Evolutionary conservation across 2,113 vertebrate species (phyloP).

Genomic region (Antechinus flavipes): DNA sequence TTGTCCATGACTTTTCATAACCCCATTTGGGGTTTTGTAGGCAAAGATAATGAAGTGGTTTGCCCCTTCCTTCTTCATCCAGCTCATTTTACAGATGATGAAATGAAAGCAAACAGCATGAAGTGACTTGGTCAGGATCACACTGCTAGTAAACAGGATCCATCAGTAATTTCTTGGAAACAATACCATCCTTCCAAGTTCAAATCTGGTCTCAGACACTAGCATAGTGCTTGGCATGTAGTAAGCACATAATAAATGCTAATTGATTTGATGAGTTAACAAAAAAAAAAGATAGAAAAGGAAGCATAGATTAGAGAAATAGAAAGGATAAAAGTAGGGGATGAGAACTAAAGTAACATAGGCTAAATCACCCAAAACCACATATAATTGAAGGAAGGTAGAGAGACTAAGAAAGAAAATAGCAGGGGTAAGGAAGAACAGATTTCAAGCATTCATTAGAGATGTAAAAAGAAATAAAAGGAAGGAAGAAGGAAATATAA

Average conservation of each 20-base stretch:
- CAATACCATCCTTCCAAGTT: too few relatives aligned
- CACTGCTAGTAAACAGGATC: not conserved
- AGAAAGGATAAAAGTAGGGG: not conserved
- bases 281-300: not conserved
- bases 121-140: not conserved
- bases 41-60: too few relatives aligned
- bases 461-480: not conserved
- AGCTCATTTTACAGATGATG: slow-evolving; percentile 16
- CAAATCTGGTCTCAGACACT: too few relatives aligned
- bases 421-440: not conserved
- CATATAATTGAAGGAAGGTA: not conserved
- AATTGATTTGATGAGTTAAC: not conserved
- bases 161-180: too few relatives aligned
- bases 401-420: not conserved
- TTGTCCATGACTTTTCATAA: not conserved
- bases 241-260: not conserved
- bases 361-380: not conserved
- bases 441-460: not conserved
- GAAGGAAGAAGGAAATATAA: not conserved
- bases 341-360: not conserved
- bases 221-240: not conserved
- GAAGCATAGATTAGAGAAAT: not conserved
- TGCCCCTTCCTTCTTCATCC: not conserved
- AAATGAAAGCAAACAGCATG: not conserved
- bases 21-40: too few relatives aligned